Conservation (phyloP, 1,140 invertebrate genomes). For the Philaenus spumarius region DNA sequence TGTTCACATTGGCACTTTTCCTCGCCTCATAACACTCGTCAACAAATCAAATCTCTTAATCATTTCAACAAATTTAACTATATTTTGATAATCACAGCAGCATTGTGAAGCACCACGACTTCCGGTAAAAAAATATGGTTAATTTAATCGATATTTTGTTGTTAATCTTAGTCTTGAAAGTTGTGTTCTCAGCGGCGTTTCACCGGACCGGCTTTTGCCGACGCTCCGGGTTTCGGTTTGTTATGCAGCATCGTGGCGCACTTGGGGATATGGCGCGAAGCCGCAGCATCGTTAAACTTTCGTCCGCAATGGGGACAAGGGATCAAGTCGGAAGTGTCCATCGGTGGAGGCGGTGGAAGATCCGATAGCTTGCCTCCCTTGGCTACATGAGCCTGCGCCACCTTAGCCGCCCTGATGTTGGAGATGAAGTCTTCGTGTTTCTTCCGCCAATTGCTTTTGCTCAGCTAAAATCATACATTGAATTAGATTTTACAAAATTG, state of each 20-base stretch:
- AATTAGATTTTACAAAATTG: no score
- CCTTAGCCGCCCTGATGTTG: conserved; percentile 82
- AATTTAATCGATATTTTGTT: no score
- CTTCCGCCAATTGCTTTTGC: conserved; percentile 77
- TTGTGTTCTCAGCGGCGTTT: no score
- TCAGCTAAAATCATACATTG: conserved; percentile 29
- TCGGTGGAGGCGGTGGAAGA: conserved; percentile 81
- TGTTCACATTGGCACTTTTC: no score
- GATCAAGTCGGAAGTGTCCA: conserved; percentile 82
- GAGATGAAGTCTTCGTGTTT: conserved; percentile 91
- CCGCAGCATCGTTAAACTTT: conserved; percentile 78
- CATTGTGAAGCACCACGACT: no score
- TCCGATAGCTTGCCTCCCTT: conserved; percentile 80
- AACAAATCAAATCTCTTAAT: no score
- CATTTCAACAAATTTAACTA: no score
- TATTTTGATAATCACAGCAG: no score
- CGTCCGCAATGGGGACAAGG: conserved; percentile 85
- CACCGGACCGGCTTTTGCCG: background rate
- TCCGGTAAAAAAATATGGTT: no score
- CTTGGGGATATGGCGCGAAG: conserved; percentile 89
- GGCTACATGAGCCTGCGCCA: conserved; percentile 75
- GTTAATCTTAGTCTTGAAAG: no score
- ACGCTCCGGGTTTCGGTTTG: conserved; percentile 53
- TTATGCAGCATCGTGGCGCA: conserved; percentile 79
- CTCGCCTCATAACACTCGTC: no score